A percentile compares a stretch with the other conserved stretches of the same genome.
Evolutionary conservation across 2,113 vertebrate genomes (phyloP).

Genomic region (Lasiurus cinereus): DNA sequence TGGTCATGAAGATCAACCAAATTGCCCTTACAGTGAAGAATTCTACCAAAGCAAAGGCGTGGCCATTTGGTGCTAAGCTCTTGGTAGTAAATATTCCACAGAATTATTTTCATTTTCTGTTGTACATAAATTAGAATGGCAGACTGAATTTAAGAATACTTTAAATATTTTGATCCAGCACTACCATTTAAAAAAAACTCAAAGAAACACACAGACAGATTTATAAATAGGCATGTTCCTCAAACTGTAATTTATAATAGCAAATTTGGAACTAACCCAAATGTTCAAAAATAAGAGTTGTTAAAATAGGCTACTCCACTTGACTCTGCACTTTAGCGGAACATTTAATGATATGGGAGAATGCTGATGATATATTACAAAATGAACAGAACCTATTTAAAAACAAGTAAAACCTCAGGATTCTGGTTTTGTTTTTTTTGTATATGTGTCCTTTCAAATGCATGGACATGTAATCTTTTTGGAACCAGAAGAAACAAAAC

Average conservation of each 20-base stretch:
- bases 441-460: not conserved
- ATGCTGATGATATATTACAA: not conserved
- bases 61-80: not conserved
- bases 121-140: constrained; percentile 31
- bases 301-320: constrained; percentile 42
- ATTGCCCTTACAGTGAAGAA: not conserved
- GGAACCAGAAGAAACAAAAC: constrained; percentile 1
- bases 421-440: not conserved
- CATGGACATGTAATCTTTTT: constrained; percentile 15
- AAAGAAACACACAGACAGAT: constrained; percentile 63
- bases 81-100: not conserved
- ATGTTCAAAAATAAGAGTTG: constrained; percentile 51
- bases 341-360: not conserved
- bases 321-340: not conserved
- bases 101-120: constrained; percentile 36
- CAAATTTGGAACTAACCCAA: constrained; percentile 39
- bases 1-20: constrained; percentile 45
- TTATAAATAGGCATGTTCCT: constrained; percentile 49
- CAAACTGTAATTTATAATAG: constrained; percentile 65
- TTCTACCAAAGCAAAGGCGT: not conserved
- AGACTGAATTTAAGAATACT: constrained; percentile 57
- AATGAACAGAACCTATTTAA: constrained; percentile 4
- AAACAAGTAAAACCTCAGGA: not conserved
- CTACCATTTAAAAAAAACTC: constrained; percentile 33
- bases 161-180: constrained; percentile 11